These are phyloP conservation scores for Petrophora chlorosata DNA, from an alignment of 2,888 invertebrate genomes.

Conservation along the genomic window DNA sequence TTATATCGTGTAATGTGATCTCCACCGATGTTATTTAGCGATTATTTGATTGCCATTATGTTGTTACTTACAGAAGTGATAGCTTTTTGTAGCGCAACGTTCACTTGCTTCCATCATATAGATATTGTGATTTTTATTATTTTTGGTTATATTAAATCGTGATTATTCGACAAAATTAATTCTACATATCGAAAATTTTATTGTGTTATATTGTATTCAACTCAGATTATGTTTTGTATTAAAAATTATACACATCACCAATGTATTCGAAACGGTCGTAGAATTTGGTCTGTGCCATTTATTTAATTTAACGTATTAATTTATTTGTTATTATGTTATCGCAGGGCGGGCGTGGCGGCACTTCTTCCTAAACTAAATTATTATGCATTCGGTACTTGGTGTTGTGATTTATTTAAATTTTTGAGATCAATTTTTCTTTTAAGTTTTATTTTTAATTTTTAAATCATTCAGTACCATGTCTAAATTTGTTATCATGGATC, in stretches of 20 bases:
- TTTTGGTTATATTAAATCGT: slow-evolving; percentile 67
- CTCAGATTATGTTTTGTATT: slow-evolving; percentile 59
- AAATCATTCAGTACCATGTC: slow-evolving; percentile 61
- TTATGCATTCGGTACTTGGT: slow-evolving; percentile 77
- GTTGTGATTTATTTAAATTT: slow-evolving; percentile 64
- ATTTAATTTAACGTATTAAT: slow-evolving; percentile 76
- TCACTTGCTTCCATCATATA: slow-evolving; percentile 79
- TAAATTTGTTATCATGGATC: slow-evolving; percentile 48
- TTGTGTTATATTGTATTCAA: slow-evolving; percentile 52
- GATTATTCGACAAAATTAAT: slow-evolving; percentile 63
- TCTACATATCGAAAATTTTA: slow-evolving; percentile 36
- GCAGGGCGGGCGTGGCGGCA: slow-evolving; percentile 60
- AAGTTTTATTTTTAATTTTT: slow-evolving; percentile 50
- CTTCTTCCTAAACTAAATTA: slow-evolving; percentile 71
- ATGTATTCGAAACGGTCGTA: slow-evolving; percentile 69
- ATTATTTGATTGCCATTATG: slow-evolving; percentile 80
- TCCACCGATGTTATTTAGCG: slow-evolving; percentile 83
- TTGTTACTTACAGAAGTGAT: slow-evolving; percentile 68
- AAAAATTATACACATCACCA: slow-evolving; percentile 60
- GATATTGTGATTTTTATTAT: slow-evolving; percentile 63
- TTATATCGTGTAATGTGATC: slow-evolving; percentile 82
- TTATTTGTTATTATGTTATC: slow-evolving; percentile 65
- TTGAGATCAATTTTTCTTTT: slow-evolving; percentile 59
- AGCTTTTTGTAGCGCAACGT: slow-evolving; percentile 64
- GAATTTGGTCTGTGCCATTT: slow-evolving; percentile 81